Evolutionary conservation across 1,140 invertebrate genomes (phyloP).

Genomic region (Acyrthosiphon pisum): DNA sequence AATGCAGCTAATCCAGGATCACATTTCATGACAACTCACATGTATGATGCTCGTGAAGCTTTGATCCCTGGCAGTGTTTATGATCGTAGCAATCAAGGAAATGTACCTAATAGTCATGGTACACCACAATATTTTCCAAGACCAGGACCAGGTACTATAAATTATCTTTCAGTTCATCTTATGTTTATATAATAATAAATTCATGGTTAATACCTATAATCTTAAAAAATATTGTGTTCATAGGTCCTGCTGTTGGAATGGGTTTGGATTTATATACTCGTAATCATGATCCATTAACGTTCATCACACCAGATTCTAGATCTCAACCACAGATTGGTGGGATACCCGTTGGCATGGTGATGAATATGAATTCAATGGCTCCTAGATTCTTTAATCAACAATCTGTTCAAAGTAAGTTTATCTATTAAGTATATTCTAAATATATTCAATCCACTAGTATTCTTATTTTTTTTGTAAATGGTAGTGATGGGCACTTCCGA

Average conservation of each 20-base stretch:
- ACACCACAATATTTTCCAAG: constrained; percentile 49
- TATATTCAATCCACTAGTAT: background rate
- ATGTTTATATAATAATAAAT: background rate
- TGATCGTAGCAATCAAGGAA: constrained; percentile 66
- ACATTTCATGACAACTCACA: constrained; percentile 95
- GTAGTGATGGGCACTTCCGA: too few species aligned
- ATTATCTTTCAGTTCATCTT: background rate
- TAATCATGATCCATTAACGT: constrained; percentile 89
- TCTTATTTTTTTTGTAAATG: background rate
- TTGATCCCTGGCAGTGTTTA: constrained; percentile 86
- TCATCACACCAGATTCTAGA: constrained; percentile 83
- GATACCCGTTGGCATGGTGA: constrained; percentile 93
- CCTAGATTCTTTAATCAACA: constrained; percentile 83
- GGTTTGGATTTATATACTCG: constrained; percentile 70
- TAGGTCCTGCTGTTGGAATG: constrained; percentile 61
- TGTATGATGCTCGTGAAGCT: constrained; percentile 90
- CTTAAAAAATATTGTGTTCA: background rate
- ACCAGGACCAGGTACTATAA: constrained; percentile 35
- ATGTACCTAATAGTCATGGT: constrained; percentile 47
- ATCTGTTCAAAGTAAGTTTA: constrained; percentile 60
- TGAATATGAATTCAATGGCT: constrained; percentile 90
- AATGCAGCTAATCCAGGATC: constrained; percentile 94
- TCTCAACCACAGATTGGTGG: constrained; percentile 70
- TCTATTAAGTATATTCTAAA: background rate
- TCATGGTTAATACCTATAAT: background rate